These are phyloP conservation scores for Limnodromus scolopaceus DNA, from an alignment of 2,797 vertebrate species.

Conservation along the genomic window DNA sequence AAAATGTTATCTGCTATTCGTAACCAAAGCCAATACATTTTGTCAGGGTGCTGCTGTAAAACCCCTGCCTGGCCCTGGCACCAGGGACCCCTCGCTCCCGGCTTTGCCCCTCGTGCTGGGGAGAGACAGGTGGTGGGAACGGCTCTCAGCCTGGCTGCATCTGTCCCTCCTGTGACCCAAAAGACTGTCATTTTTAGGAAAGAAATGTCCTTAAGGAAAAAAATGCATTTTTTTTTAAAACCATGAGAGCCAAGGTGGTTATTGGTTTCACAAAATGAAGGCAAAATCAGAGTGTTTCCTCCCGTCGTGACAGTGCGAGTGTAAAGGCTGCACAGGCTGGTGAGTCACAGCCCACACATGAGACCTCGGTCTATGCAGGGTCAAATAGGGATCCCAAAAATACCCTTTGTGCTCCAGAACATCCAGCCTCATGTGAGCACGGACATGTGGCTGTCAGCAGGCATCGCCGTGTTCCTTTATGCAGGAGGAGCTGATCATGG, in stretches of 20 bases:
- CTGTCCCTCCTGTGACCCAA: not conserved
- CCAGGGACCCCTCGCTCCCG: not conserved
- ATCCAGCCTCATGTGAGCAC: not conserved
- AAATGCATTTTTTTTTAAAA: not conserved
- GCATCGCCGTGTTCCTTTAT: accelerated
- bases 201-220: not conserved
- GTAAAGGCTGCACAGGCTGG: not conserved
- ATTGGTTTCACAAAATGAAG: conserved; percentile 10
- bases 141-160: not conserved
- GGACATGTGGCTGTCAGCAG: too few relatives aligned
- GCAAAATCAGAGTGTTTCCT: not conserved
- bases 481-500: too few relatives aligned
- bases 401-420: not conserved
- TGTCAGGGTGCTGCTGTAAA: not conserved
- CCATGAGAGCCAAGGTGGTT: accelerated
- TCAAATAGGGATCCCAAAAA: not conserved
- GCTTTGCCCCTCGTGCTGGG: accelerated
- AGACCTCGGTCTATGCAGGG: not conserved
- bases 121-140: too few relatives aligned
- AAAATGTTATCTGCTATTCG: not conserved
- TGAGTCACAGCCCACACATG: not conserved
- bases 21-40: not conserved
- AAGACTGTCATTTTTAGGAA: not conserved
- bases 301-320: not conserved
- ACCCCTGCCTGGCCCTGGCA: accelerated